phyloP scores from a whole-genome alignment of 2,888 invertebrate species.

The Ernsta delagoae region DNA sequence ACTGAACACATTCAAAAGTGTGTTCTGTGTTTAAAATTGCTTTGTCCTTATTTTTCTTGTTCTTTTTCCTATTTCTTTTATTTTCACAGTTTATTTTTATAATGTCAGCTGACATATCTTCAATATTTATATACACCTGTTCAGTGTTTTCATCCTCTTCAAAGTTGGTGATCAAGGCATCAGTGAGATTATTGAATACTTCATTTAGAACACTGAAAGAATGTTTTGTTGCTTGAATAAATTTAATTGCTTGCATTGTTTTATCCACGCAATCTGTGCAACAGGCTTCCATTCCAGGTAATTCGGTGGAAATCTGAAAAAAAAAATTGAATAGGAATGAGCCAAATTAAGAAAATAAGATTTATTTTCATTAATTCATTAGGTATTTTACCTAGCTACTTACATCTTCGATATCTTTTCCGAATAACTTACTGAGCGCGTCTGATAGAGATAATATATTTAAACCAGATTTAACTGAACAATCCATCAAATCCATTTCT shows the following conservation, averaged over 20 bases:
- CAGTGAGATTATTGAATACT: constrained; percentile 56
- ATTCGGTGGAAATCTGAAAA: constrained; percentile 64
- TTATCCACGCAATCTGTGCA: constrained; percentile 64
- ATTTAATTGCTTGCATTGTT: constrained; percentile 53
- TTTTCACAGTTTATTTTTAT: constrained; percentile 46
- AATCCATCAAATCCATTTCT: not conserved
- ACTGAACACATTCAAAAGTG: constrained; percentile 53
- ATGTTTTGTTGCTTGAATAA: constrained; percentile 56
- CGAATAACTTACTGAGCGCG: constrained; percentile 55
- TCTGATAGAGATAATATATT: constrained; percentile 41
- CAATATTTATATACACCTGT: constrained; percentile 58
- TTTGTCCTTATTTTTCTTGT: constrained; percentile 44
- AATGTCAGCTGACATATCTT: constrained; percentile 55
- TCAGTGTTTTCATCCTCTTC: constrained; percentile 50
- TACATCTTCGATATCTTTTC: constrained; percentile 52
- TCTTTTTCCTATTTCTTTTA: constrained; percentile 16
- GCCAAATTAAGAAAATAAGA: too few relatives aligned
- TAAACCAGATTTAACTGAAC: not conserved
- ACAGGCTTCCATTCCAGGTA: constrained; percentile 67
- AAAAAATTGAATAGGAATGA: not conserved
- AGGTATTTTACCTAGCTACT: not conserved
- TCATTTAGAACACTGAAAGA: constrained; percentile 56
- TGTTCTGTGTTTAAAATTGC: constrained; percentile 31
- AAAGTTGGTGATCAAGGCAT: constrained; percentile 50
- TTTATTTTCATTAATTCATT: too few relatives aligned